Evolutionary conservation across 1,140 invertebrate species (phyloP).

Genomic region (Drosophila rhopaloa): DNA sequence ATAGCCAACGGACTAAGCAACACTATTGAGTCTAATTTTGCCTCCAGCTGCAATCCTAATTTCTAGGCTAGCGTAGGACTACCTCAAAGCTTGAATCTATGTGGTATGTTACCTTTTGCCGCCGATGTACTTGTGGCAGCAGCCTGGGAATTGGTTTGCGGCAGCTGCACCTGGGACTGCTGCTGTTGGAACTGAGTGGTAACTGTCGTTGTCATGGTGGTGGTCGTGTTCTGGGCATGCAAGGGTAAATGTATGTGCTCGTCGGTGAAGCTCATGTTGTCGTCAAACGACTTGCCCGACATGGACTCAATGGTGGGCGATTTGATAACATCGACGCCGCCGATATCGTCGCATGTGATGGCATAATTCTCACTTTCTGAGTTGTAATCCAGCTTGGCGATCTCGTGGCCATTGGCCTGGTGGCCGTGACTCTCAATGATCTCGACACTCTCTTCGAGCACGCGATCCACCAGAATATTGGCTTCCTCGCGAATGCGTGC

Average conservation of each 20-base stretch:
- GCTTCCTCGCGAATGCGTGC: conserved; percentile 78
- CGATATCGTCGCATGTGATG: conserved; percentile 83
- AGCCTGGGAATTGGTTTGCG: conserved; percentile 37
- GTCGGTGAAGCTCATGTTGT: conserved; percentile 83
- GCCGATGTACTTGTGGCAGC: conserved; percentile 52
- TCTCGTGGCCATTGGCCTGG: conserved; percentile 64
- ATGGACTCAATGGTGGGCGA: conserved; percentile 84
- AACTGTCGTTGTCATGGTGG: conserved; percentile 52
- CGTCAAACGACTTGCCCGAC: conserved; percentile 84
- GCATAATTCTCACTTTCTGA: conserved; percentile 84
- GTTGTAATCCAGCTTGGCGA: conserved; percentile 74
- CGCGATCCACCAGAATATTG: conserved; percentile 79
- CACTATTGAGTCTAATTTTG: conserved; percentile 27
- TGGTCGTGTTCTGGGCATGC: conserved; percentile 59
- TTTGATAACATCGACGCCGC: conserved; percentile 82
- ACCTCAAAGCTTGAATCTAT: conserved; percentile 47
- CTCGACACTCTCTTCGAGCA: conserved; percentile 82
- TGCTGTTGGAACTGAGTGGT: conserved; percentile 65
- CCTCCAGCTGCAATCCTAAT: conserved; percentile 37
- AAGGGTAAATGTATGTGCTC: conserved; percentile 76
- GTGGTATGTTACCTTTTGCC: conserved; percentile 66
- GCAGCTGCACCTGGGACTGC: conserved; percentile 49
- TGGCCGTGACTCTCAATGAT: conserved; percentile 76
- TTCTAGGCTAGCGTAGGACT: conserved; percentile 45
- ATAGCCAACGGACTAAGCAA: conserved; percentile 62